Base-by-base conservation (phyloP, 2,113 vertebrate genomes). In the Myiopsitta monachus region DNA sequence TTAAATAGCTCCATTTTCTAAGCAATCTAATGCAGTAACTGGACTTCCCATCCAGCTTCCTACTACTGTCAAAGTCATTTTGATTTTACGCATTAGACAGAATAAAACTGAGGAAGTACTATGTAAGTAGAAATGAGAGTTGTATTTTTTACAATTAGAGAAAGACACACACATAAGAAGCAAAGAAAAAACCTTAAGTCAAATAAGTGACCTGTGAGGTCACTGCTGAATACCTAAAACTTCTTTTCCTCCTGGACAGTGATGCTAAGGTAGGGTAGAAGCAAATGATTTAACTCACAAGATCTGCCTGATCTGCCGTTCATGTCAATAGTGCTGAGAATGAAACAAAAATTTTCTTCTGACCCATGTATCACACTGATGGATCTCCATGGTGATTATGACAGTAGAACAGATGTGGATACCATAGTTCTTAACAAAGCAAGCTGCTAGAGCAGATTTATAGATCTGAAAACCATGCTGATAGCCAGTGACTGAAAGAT, bases 331-430 rank as follows among this genome's bases (percentile, higher is more conserved):
- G 6, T 27, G 15, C 22, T 52, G 7, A 63, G 7, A 91, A 80
- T 6, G 3, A 51, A 83, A 75, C n/a, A 2, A 27, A 28, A 74
- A 31, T 57, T 79, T 26, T 51, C 12, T 62, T 62, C 52, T 87
- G n/a, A 74, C 3, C 3, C 26, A 68, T 5, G 44, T 15, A 44
- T 11, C 0, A 1, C 3, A 5, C 19, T n/a, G 27, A 36, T 16
- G 19, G 28, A n/a, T 27, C 13, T 39, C 31, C 51, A 5, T 43
- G 23, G 13, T 64, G 7, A 62, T 22, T 67, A 55, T 10, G 38
- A 55, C 23, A 59, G 55, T 3, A 85, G 31, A 16, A 55, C 14
- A n/a, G 22, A 30, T 3, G 4, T 14, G 18, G 27, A 30, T 67
- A 49, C 7, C 28, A 54, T 3, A 23, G 10, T 3, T 62, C 41